A percentile compares a stretch with the other conserved stretches of the same genome.
phyloP scores from a whole-genome alignment of 1,140 invertebrate genomes.

The Asobara japonica region DNA sequence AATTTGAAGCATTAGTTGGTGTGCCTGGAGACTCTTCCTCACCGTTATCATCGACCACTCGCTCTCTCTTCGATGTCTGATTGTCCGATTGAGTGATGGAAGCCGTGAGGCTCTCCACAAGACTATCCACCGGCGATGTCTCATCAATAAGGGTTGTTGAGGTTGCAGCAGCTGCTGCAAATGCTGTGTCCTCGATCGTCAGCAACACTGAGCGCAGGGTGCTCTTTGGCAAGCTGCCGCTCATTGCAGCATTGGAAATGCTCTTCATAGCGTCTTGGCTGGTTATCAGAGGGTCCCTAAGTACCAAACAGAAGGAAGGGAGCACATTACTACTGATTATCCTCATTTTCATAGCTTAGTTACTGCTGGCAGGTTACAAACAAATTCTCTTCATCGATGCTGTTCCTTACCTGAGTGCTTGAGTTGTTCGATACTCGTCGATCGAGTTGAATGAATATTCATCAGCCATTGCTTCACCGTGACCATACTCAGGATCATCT shows the following conservation, averaged over 20 bases:
- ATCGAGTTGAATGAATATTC: conserved; percentile 71
- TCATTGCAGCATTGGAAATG: conserved; percentile 47
- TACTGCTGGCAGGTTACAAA: no score
- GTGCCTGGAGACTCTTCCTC: conserved; percentile 74
- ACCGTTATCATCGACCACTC: conserved; percentile 60
- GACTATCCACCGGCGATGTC: conserved; percentile 81
- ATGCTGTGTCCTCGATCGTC: conserved; percentile 78
- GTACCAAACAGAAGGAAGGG: no score
- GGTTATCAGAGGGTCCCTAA: not conserved
- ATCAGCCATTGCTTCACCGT: conserved; percentile 76
- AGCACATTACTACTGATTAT: no score
- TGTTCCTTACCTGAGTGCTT: not conserved
- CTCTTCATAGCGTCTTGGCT: conserved; percentile 50
- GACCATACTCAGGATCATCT: conserved; percentile 68
- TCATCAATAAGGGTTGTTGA: conserved; percentile 78
- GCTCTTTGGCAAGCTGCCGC: conserved; percentile 53
- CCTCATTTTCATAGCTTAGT: no score
- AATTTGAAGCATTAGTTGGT: conserved; percentile 81
- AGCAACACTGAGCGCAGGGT: conserved; percentile 62
- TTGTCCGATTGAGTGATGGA: conserved; percentile 62
- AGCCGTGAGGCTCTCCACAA: conserved; percentile 76
- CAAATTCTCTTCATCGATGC: not conserved
- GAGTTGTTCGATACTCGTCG: conserved; percentile 64
- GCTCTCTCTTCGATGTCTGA: conserved; percentile 56
- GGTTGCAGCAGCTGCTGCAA: conserved; percentile 77